These are phyloP conservation scores for Elmis aenea DNA, from an alignment of 2,888 invertebrate species.

Conservation along the genomic window DNA sequence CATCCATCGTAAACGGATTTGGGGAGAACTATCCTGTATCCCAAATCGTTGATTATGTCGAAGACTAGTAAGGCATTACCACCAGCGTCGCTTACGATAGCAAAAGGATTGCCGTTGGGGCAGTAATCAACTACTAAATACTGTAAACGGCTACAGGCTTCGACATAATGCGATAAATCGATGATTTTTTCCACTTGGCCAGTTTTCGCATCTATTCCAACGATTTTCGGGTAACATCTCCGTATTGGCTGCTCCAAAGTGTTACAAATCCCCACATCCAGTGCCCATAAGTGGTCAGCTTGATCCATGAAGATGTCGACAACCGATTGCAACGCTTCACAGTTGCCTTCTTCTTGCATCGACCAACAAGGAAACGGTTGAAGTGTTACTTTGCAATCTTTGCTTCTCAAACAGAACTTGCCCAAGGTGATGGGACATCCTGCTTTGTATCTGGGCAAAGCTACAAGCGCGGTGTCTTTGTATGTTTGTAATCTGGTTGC, in stretches of 20 bases:
- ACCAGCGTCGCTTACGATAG: constrained; percentile 50
- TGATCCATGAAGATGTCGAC: constrained; percentile 61
- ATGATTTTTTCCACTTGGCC: constrained; percentile 56
- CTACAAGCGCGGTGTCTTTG: constrained; percentile 54
- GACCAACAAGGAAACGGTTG: constrained; percentile 64
- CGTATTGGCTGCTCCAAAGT: constrained; percentile 55
- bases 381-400: constrained; percentile 50
- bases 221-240: constrained; percentile 56
- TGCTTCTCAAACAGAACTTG: constrained; percentile 50
- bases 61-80: constrained; percentile 49
- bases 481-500: constrained; percentile 57
- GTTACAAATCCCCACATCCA: constrained; percentile 58
- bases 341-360: constrained; percentile 65
- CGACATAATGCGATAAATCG: constrained; percentile 51
- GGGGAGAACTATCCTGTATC: constrained; percentile 56
- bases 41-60: constrained; percentile 49
- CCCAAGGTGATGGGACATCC: constrained; percentile 60
- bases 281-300: constrained; percentile 54
- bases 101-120: constrained; percentile 46
- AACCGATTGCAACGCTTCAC: constrained; percentile 64
- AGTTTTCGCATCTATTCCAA: constrained; percentile 54
- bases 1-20: constrained; percentile 45
- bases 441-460: constrained; percentile 56
- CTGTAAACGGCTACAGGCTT: constrained; percentile 52
- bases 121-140: constrained; percentile 57